Evolutionary conservation across 1,140 invertebrate species (phyloP).

Genomic region (Thrips palmi): DNA sequence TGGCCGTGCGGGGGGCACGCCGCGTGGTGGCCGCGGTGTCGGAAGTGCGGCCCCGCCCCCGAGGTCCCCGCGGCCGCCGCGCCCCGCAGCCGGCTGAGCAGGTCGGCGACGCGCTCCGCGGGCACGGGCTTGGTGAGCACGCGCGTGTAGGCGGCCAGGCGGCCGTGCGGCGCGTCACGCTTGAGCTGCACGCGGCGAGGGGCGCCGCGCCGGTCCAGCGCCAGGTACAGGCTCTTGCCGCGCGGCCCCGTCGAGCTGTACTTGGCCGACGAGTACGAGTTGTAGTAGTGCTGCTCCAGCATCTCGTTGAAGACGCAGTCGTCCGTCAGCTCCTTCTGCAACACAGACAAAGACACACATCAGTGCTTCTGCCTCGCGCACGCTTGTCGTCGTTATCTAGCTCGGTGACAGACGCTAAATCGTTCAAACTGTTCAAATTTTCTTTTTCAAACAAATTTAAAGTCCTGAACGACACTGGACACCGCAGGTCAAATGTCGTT

Average conservation of each 20-base stretch:
- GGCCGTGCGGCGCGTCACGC: constrained; percentile 41
- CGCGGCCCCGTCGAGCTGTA: constrained; percentile 50
- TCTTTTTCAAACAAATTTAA: too few species aligned
- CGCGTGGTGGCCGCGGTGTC: too few species aligned
- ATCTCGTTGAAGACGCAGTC: constrained; percentile 75
- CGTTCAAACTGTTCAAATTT: too few species aligned
- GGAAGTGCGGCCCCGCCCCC: neutral
- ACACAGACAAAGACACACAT: constrained; percentile 28
- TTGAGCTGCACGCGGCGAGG: constrained; percentile 48
- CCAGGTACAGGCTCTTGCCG: constrained; percentile 54
- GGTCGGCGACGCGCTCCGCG: constrained; percentile 30
- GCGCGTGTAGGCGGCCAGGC: constrained; percentile 46
- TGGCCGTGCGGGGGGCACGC: neutral
- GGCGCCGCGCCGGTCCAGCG: constrained; percentile 46
- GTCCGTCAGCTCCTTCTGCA: constrained; percentile 59
- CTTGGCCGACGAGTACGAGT: constrained; percentile 58
- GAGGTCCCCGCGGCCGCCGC: neutral
- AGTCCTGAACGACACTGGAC: too few species aligned
- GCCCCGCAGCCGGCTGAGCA: constrained; percentile 11
- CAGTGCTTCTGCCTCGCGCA: neutral
- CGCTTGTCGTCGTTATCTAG: neutral
- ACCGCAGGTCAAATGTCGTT: too few species aligned
- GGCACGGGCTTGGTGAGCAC: constrained; percentile 42
- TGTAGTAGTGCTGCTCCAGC: constrained; percentile 66
- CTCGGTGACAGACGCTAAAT: too few species aligned